Percentiles rank a stretch among this genome's conserved stretches.
These are phyloP conservation scores for Seira musarum DNA, from an alignment of 2,888 invertebrate species.

Conservation along the genomic window DNA sequence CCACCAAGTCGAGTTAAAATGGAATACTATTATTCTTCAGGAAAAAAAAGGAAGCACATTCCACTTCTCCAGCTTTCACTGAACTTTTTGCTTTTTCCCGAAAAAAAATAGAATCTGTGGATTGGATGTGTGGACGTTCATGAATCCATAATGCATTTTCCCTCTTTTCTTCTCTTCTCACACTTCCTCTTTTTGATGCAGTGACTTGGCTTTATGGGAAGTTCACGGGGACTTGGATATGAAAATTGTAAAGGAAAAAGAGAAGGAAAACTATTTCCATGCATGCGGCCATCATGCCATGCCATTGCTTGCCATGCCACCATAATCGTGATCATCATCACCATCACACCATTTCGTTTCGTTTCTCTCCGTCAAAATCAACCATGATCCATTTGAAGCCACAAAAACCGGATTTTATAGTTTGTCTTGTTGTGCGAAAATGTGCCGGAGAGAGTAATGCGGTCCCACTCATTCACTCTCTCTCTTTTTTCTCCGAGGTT, in stretches of 20 bases:
- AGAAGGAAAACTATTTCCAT: slow-evolving; percentile 5
- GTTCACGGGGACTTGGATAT: not conserved
- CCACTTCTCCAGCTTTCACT: not conserved
- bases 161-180: slow-evolving; percentile 1
- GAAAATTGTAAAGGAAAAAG: not conserved
- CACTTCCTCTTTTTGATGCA: slow-evolving; percentile 11
- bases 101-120: slow-evolving; percentile 47
- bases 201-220: slow-evolving; percentile 10
- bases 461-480: no score
- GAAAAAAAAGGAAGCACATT: slow-evolving; percentile 8
- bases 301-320: no score
- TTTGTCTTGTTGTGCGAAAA: slow-evolving; percentile 11
- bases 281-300: no score
- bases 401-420: slow-evolving; percentile 27
- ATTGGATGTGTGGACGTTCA: slow-evolving; percentile 51
- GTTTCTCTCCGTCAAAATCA: slow-evolving; percentile 7
- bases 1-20: slow-evolving; percentile 18
- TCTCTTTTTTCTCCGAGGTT: not conserved
- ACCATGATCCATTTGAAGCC: slow-evolving; percentile 15
- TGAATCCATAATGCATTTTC: slow-evolving; percentile 59
- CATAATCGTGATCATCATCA: not conserved
- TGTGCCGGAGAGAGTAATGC: not conserved
- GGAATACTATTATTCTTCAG: slow-evolving; percentile 14
- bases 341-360: no score
- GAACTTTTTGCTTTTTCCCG: slow-evolving; percentile 10